Evolutionary conservation across 2,113 vertebrate genomes (phyloP).

Genomic region (Aix galericulata): DNA sequence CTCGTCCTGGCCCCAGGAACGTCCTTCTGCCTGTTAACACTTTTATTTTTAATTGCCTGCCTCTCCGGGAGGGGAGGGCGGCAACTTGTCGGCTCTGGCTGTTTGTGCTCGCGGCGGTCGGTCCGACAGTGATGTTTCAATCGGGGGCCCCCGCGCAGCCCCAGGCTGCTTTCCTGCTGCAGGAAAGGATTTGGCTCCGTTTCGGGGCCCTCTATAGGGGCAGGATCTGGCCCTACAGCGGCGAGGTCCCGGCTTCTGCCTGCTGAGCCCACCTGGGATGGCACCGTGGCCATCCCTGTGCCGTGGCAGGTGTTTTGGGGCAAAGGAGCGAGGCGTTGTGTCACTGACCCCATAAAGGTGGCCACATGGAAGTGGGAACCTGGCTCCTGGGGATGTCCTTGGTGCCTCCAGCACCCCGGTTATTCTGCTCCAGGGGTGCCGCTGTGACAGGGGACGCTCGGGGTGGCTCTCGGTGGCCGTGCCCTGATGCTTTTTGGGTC

Average conservation of each 20-base stretch:
- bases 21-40: constrained; percentile 36
- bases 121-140: constrained; percentile 45
- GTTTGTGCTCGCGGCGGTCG: background rate
- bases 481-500: background rate
- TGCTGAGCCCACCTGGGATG: fast-evolving
- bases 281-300: background rate
- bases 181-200: background rate
- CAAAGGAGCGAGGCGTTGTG: background rate
- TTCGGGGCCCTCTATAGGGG: fast-evolving
- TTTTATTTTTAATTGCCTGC: constrained; percentile 57
- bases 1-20: background rate
- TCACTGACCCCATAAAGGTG: background rate
- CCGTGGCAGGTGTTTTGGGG: background rate
- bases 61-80: background rate
- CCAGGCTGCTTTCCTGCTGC: fast-evolving
- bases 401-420: background rate
- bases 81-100: background rate
- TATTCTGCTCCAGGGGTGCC: background rate
- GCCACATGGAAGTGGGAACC: fast-evolving
- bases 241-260: fast-evolving
- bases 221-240: fast-evolving
- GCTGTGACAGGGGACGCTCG: background rate
- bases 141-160: background rate
- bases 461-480: background rate
- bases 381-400: fast-evolving